Percentiles rank a stretch among this genome's conserved stretches.
Conservation (phyloP, 2,888 invertebrate species). For the Eupithecia centaureata region DNA sequence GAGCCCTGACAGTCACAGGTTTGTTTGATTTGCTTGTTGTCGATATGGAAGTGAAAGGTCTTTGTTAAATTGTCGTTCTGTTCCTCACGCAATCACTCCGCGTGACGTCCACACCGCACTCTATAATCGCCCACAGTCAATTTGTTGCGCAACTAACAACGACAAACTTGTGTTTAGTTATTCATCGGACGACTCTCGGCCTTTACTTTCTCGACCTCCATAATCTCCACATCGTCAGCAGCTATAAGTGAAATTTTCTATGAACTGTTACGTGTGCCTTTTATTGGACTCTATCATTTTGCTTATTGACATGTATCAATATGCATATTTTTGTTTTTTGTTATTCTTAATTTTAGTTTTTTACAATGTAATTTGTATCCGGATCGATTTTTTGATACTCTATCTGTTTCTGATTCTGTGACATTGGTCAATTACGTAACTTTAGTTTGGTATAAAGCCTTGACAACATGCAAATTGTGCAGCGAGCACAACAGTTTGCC, state of each 20-base stretch:
- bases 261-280: conserved; percentile 45
- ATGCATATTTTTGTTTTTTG: neutral
- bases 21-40: conserved; percentile 42
- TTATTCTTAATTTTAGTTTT: neutral
- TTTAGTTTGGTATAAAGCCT: no score
- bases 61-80: conserved; percentile 55
- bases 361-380: conserved; percentile 3
- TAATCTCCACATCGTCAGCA: conserved; percentile 54
- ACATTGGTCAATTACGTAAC: conserved; percentile 39
- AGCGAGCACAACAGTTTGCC: conserved; percentile 49
- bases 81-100: conserved; percentile 58
- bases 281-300: conserved; percentile 5
- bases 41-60: conserved; percentile 49
- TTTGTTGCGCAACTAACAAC: conserved; percentile 70
- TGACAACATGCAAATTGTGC: conserved; percentile 56
- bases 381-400: neutral
- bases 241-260: conserved; percentile 57
- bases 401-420: neutral
- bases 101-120: conserved; percentile 68
- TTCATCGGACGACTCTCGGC: conserved; percentile 63
- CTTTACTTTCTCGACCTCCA: conserved; percentile 77
- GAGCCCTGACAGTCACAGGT: conserved; percentile 54
- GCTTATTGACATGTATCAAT: conserved; percentile 19
- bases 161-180: conserved; percentile 67
- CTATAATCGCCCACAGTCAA: conserved; percentile 64